These are phyloP conservation scores for Drosophila yakuba DNA, from an alignment of 1,140 invertebrate species.

Conservation along the genomic window DNA sequence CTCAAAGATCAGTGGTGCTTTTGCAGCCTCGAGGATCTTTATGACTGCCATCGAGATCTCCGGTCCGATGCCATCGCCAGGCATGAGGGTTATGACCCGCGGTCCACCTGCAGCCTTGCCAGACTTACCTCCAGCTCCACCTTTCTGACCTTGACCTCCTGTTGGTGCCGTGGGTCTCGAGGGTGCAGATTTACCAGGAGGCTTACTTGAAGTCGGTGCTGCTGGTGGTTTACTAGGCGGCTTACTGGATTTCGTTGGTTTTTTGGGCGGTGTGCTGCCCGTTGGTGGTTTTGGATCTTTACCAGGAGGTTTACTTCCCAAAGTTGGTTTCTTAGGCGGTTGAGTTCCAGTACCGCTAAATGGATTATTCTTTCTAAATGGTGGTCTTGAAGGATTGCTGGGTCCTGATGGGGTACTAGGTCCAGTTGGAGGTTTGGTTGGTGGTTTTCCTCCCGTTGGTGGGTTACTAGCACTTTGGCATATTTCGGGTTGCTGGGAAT, in stretches of 20 bases:
- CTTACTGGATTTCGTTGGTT: not conserved
- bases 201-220: not conserved
- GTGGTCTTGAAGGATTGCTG: not conserved
- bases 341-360: not conserved
- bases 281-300: not conserved
- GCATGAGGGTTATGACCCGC: conserved; percentile 90
- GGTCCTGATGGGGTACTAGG: not conserved
- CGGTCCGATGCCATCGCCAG: conserved; percentile 99
- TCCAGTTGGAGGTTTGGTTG: not conserved
- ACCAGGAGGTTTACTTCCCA: not conserved
- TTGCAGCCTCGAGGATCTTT: conserved; percentile 97
- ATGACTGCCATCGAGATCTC: conserved; percentile 99
- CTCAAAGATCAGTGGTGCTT: conserved; percentile 99
- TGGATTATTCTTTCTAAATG: not conserved
- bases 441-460: not conserved
- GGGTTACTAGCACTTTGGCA: not conserved
- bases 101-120: not conserved
- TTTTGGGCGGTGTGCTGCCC: not conserved
- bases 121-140: conserved; percentile 1
- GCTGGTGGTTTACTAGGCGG: not conserved
- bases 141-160: not conserved
- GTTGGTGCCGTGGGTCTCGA: not conserved
- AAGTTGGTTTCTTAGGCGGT: not conserved
- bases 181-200: not conserved
- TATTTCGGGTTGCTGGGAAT: not conserved